Evolutionary conservation across 2,888 invertebrate genomes (phyloP).

Genomic region (Philereme vetulata): DNA sequence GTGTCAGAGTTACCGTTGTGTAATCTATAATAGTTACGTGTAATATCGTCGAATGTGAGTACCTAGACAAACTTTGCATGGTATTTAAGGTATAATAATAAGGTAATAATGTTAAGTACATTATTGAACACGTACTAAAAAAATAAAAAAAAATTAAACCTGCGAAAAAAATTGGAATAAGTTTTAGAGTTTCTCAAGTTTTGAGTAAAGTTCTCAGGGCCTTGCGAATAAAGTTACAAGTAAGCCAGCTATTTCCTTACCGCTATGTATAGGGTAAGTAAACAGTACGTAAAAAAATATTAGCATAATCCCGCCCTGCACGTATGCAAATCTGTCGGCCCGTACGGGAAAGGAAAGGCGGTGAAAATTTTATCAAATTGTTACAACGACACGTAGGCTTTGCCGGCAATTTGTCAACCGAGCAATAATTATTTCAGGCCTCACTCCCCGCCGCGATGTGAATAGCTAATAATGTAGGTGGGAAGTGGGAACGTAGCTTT

Average conservation of each 20-base stretch:
- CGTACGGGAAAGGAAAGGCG: slow-evolving; percentile 68
- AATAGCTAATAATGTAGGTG: slow-evolving; percentile 54
- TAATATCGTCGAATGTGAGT: too few relatives aligned
- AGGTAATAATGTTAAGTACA: too few relatives aligned
- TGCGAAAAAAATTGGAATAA: neutral
- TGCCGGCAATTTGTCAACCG: slow-evolving; percentile 80
- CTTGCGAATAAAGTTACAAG: too few relatives aligned
- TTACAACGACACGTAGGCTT: slow-evolving; percentile 75
- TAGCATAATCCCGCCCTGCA: slow-evolving; percentile 78
- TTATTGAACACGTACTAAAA: too few relatives aligned
- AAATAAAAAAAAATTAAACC: too few relatives aligned
- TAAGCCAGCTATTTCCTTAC: slow-evolving; percentile 7
- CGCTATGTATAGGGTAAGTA: slow-evolving; percentile 52
- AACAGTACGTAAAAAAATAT: slow-evolving; percentile 80
- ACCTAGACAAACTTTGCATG: too few relatives aligned
- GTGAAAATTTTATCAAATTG: slow-evolving; percentile 83
- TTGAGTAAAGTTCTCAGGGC: neutral
- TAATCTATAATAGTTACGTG: too few relatives aligned
- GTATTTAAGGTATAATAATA: too few relatives aligned
- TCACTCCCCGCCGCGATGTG: slow-evolving; percentile 53
- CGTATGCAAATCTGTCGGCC: slow-evolving; percentile 75
- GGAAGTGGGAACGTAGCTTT: slow-evolving; percentile 28
- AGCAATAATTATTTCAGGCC: slow-evolving; percentile 78
- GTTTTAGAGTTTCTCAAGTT: neutral
- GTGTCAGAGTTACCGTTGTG: too few relatives aligned